Conservation (phyloP, 1,140 invertebrate species). For the Neuroterus valhalla region DNA sequence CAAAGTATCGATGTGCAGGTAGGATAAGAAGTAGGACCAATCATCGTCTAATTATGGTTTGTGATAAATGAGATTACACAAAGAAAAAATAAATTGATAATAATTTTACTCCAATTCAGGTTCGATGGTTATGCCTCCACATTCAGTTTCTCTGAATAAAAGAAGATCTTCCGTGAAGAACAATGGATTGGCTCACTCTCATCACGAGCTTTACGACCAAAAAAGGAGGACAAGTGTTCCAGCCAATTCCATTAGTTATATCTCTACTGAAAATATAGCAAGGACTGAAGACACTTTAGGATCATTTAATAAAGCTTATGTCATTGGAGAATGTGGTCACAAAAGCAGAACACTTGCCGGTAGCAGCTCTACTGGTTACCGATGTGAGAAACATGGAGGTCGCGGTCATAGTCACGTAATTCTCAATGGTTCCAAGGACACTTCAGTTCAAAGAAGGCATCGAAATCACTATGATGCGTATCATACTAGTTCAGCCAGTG, state of each 20-base stretch:
- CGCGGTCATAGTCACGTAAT: conserved; percentile 64
- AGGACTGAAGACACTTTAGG: conserved; percentile 56
- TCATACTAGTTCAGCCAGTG: conserved; percentile 69
- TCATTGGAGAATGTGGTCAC: conserved; percentile 68
- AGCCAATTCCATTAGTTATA: conserved; percentile 68
- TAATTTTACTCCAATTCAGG: conserved; percentile 40
- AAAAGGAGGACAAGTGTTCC: conserved; percentile 68
- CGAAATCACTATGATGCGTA: conserved; percentile 59
- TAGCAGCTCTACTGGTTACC: conserved; percentile 54
- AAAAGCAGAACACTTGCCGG: conserved; percentile 50
- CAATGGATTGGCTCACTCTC: conserved; percentile 64
- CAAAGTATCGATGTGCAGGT: conserved; percentile 69
- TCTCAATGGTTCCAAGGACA: conserved; percentile 65
- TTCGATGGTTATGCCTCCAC: conserved; percentile 41
- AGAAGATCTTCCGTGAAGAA: conserved; percentile 71
- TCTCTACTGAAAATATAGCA: conserved; percentile 67
- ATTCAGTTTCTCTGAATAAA: conserved; percentile 58
- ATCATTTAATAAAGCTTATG: conserved; percentile 61
- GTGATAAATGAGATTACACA: background rate
- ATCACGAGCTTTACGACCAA: conserved; percentile 66
- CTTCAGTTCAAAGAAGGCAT: conserved; percentile 49
- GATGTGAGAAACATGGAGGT: conserved; percentile 70
- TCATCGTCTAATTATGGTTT: background rate
- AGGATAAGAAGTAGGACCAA: conserved; percentile 25
- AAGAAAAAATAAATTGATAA: background rate